Evolutionary conservation across 1,140 invertebrate genomes (phyloP).

Genomic region (Lethrus apterus): DNA sequence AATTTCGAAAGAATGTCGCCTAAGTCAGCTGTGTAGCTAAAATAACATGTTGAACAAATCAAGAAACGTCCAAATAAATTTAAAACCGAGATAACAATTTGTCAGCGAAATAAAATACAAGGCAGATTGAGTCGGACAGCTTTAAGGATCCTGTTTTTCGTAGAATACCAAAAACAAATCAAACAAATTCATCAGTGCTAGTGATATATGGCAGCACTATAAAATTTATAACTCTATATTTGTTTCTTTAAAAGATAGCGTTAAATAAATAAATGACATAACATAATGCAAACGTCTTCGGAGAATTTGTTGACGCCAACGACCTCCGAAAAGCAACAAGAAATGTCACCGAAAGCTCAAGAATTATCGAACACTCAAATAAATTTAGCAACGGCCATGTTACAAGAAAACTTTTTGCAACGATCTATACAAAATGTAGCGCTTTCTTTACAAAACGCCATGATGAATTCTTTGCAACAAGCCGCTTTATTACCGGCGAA

Average conservation of each 20-base stretch:
- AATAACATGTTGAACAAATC: slow-evolving; percentile 15
- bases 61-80: slow-evolving; percentile 16
- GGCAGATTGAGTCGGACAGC: too few relatives aligned
- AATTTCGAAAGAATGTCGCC: slow-evolving; percentile 11
- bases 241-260: too few relatives aligned
- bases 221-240: too few relatives aligned
- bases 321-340: slow-evolving; percentile 5
- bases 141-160: too few relatives aligned
- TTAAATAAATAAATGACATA: too few relatives aligned
- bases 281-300: slow-evolving; percentile 11
- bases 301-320: not conserved
- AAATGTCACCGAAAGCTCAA: slow-evolving; percentile 15
- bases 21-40: slow-evolving; percentile 6
- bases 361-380: slow-evolving; percentile 7
- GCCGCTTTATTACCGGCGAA: slow-evolving; percentile 67
- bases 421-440: slow-evolving; percentile 58
- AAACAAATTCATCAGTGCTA: too few relatives aligned
- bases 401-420: slow-evolving; percentile 49
- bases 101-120: slow-evolving; percentile 16
- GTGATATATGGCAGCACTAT: too few relatives aligned
- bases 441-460: slow-evolving; percentile 66
- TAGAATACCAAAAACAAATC: too few relatives aligned
- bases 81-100: slow-evolving; percentile 16
- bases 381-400: slow-evolving; percentile 30
- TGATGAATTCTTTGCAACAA: slow-evolving; percentile 67